A percentile compares a stretch with the other conserved stretches of the same genome.
These are phyloP conservation scores for Nineta flava DNA, from an alignment of 2,888 invertebrate genomes.

Conservation along the genomic window DNA sequence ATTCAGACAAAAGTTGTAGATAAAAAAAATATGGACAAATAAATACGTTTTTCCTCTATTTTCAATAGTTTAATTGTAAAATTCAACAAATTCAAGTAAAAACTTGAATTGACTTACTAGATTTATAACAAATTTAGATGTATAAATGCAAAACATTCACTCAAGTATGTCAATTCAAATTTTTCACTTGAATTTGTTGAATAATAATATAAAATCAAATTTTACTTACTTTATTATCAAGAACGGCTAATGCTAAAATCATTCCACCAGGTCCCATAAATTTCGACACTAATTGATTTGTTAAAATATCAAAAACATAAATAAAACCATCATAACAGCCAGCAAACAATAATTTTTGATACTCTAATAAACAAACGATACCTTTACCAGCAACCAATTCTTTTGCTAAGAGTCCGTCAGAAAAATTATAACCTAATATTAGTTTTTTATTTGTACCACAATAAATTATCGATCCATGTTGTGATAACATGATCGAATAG, in stretches of 20 bases:
- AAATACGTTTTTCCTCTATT: too few species aligned
- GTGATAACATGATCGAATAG: constrained; percentile 50
- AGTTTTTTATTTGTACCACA: constrained; percentile 60
- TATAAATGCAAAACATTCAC: background rate
- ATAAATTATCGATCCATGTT: constrained; percentile 41
- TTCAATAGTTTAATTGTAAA: too few species aligned
- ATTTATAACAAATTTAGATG: background rate
- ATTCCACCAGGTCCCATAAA: constrained; percentile 55
- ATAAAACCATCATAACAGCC: constrained; percentile 68
- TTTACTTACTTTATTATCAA: constrained; percentile 40
- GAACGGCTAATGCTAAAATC: constrained; percentile 51
- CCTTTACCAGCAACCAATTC: constrained; percentile 49
- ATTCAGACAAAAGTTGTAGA: too few species aligned
- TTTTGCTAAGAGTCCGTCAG: constrained; percentile 44
- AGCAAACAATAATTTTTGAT: constrained; percentile 44
- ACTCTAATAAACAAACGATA: constrained; percentile 51
- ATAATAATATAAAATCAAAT: background rate
- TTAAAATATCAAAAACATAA: constrained; percentile 45
- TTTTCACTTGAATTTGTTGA: too few species aligned
- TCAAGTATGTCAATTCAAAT: too few species aligned
- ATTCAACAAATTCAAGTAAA: too few species aligned
- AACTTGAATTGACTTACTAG: too few species aligned
- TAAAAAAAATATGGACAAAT: too few species aligned
- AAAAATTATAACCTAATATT: constrained; percentile 58
- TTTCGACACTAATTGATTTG: constrained; percentile 37